phyloP scores from a whole-genome alignment of 2,797 vertebrate genomes.

The Petrocephalus sullivani region DNA sequence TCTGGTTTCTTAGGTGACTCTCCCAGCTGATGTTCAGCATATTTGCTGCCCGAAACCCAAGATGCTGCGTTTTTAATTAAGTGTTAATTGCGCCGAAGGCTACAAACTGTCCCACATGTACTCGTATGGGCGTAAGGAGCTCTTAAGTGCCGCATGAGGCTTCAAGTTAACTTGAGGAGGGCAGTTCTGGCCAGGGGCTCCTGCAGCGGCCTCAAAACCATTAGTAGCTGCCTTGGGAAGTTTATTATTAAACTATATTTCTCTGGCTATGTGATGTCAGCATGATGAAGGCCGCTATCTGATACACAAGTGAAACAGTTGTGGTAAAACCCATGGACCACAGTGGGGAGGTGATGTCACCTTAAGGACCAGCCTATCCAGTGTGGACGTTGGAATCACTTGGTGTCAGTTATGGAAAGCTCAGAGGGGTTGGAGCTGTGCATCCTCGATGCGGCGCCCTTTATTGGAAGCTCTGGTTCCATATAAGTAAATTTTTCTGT shows the following conservation, averaged over 20 bases:
- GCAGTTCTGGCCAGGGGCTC: neutral
- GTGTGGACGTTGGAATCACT: neutral
- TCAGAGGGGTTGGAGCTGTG: neutral
- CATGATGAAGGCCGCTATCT: neutral
- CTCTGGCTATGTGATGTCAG: neutral
- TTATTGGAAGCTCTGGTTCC: neutral
- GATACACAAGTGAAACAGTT: neutral
- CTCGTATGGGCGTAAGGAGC: neutral
- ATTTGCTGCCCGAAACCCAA: neutral
- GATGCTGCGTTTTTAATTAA: conserved; percentile 1
- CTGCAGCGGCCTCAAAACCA: neutral
- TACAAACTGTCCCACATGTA: neutral
- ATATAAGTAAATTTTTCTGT: neutral
- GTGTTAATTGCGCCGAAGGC: neutral
- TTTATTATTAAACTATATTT: conserved; percentile 2
- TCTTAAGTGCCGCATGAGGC: neutral
- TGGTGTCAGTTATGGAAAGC: neutral
- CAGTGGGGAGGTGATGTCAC: neutral
- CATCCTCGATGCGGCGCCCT: neutral
- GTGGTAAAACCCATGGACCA: neutral
- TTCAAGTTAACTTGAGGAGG: neutral
- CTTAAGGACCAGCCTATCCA: neutral
- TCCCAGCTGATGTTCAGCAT: neutral
- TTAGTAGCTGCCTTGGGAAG: neutral
- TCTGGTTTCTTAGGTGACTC: neutral